These are phyloP conservation scores for Pseudorasbora parva DNA, from an alignment of 2,113 vertebrate species.

Conservation along the genomic window DNA sequence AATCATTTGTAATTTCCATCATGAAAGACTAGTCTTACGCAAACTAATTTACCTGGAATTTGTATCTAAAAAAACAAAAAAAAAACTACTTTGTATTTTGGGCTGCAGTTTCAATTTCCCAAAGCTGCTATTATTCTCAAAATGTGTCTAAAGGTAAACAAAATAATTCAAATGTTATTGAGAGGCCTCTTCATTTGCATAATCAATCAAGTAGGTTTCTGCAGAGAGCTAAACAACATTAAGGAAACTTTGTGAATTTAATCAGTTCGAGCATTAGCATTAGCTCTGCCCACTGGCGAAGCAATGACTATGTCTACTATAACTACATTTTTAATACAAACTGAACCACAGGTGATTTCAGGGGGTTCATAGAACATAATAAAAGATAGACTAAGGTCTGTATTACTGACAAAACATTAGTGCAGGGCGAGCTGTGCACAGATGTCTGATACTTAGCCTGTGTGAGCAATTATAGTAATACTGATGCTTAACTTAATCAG, in stretches of 20 bases:
- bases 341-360: conserved; percentile 1
- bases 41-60: conserved; percentile 18
- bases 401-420: background rate
- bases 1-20: conserved; percentile 36
- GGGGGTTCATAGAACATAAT: conserved; percentile 10
- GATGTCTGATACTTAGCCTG: background rate
- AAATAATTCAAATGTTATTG: conserved; percentile 31
- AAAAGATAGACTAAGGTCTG: background rate
- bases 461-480: background rate
- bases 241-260: conserved; percentile 24
- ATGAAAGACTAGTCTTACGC: conserved; percentile 21
- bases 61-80: background rate
- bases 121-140: conserved; percentile 37
- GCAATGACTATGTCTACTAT: conserved; percentile 27
- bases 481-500: conserved; percentile 5
- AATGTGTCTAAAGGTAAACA: conserved; percentile 38
- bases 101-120: conserved; percentile 39
- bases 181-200: conserved; percentile 38
- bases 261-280: conserved; percentile 31
- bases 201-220: conserved; percentile 30
- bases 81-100: conserved; percentile 23
- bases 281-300: conserved; percentile 37
- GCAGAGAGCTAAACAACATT: conserved; percentile 27
- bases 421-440: background rate
- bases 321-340: conserved; percentile 23